These are phyloP conservation scores for Menidia menidia DNA, from an alignment of 2,797 vertebrate species.

Conservation along the genomic window DNA sequence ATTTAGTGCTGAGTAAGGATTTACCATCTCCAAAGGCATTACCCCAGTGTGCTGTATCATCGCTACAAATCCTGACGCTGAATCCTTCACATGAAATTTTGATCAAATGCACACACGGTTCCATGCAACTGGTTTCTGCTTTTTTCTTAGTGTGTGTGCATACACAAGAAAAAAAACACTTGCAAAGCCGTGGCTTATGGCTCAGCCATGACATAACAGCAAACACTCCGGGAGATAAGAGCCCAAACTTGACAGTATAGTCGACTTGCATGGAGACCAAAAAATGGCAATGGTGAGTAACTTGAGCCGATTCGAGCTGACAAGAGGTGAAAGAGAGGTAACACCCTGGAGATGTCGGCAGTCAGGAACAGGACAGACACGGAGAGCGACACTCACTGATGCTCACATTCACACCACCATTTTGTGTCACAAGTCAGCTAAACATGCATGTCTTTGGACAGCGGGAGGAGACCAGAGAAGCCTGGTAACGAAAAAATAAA, in stretches of 20 bases:
- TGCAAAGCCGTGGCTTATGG: background rate
- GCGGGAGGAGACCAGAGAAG: background rate
- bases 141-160: background rate
- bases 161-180: background rate
- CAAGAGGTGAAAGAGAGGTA: slow-evolving; percentile 11
- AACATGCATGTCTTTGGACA: slow-evolving; percentile 3
- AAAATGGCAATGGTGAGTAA: background rate
- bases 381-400: slow-evolving; percentile 16
- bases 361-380: slow-evolving; percentile 10
- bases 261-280: background rate
- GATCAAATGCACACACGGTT: background rate
- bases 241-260: background rate
- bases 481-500: too few species aligned
- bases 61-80: background rate
- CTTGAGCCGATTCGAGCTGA: slow-evolving; percentile 16
- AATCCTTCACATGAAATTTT: background rate
- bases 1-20: too few species aligned
- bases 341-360: slow-evolving; percentile 9
- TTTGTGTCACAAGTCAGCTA: slow-evolving; percentile 10
- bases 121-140: background rate
- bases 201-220: background rate
- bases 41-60: background rate
- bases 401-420: slow-evolving; percentile 19
- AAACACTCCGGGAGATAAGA: background rate
- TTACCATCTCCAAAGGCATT: background rate